A percentile compares a stretch with the other conserved stretches of the same genome.
Conservation (phyloP, 2,797 vertebrate species). For the Leucoraja ocellata region DNA sequence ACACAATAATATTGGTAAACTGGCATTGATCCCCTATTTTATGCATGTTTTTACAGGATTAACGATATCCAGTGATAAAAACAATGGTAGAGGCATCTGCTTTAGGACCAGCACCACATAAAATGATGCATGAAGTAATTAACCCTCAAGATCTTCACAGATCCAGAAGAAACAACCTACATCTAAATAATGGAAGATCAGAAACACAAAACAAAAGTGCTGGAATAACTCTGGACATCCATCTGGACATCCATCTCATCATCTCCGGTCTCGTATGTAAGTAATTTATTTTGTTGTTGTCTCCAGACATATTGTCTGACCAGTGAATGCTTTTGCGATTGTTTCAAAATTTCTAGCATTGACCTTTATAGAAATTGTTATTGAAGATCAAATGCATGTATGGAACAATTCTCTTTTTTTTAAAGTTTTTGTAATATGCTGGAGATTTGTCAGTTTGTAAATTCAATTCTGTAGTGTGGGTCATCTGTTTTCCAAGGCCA, state of each 20-base stretch:
- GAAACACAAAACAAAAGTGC: neutral
- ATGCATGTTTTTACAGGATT: no score
- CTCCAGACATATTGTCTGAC: neutral
- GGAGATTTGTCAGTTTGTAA: no score
- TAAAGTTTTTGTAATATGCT: no score
- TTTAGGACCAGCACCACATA: neutral
- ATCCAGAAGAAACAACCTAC: neutral
- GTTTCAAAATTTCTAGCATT: neutral
- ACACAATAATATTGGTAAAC: no score
- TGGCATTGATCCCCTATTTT: no score
- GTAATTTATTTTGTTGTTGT: neutral
- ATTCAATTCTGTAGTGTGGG: no score
- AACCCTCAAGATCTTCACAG: neutral
- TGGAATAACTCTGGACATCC: neutral
- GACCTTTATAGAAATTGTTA: neutral
- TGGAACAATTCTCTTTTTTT: no score
- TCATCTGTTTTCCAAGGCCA: no score
- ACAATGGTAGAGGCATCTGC: neutral
- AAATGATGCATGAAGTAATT: neutral
- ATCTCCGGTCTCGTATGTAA: no score
- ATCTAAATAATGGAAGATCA: neutral
- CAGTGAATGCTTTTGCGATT: neutral
- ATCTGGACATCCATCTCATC: no score
- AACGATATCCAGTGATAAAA: no score
- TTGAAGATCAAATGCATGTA: neutral